A percentile compares a stretch with the other conserved stretches of the same genome.
Evolutionary conservation across 2,797 vertebrate species (phyloP).

Genomic region (Sebastes ruberrimus): DNA sequence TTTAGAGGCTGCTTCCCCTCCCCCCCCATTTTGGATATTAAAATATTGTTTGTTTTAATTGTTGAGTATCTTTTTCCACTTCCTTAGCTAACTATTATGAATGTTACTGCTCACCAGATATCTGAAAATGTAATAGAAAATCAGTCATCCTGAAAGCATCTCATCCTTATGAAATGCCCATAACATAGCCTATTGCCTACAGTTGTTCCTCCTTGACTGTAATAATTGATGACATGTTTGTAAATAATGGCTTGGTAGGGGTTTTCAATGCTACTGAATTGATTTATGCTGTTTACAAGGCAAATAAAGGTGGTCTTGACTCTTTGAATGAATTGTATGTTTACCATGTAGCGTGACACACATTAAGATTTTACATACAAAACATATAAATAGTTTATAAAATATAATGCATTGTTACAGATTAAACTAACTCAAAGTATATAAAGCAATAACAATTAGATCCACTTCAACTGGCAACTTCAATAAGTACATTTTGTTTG

Average conservation of each 20-base stretch:
- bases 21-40: slow-evolving; percentile 41
- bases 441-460: not conserved
- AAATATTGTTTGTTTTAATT: slow-evolving; percentile 41
- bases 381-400: not conserved
- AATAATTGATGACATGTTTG: slow-evolving; percentile 85
- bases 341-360: not conserved
- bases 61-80: slow-evolving; percentile 32
- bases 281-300: slow-evolving; percentile 89
- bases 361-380: not conserved
- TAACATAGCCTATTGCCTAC: slow-evolving; percentile 68
- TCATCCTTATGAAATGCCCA: slow-evolving; percentile 65
- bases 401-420: not conserved
- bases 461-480: not conserved
- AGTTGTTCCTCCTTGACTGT: slow-evolving; percentile 77
- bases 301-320: slow-evolving; percentile 88
- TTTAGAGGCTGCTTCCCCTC: slow-evolving; percentile 60
- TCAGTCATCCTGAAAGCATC: slow-evolving; percentile 58
- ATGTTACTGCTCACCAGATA: slow-evolving; percentile 70
- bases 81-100: slow-evolving; percentile 64
- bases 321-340: slow-evolving; percentile 62
- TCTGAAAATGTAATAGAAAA: slow-evolving; percentile 52
- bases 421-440: not conserved
- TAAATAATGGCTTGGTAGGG: slow-evolving; percentile 89
- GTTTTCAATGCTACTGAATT: slow-evolving; percentile 88
- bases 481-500: no score